Conservation (phyloP, 1,140 invertebrate genomes). For the Bombus haemorrhoidalis region DNA sequence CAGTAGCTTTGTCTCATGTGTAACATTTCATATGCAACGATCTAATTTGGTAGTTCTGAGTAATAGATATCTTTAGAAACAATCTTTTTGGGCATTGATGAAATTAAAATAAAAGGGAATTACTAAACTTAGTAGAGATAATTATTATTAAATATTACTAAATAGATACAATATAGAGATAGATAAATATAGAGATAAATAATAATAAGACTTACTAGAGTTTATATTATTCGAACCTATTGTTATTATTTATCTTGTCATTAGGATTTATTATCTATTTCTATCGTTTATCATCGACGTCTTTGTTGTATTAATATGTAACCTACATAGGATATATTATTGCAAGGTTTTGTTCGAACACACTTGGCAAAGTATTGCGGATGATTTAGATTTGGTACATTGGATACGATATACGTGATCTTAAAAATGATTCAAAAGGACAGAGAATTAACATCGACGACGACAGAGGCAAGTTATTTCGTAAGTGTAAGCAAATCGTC, state of each 20-base stretch:
- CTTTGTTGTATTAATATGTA: too few relatives aligned
- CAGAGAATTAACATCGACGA: neutral
- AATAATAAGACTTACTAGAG: too few relatives aligned
- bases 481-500: constrained; percentile 11
- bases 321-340: too few relatives aligned
- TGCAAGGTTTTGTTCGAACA: neutral
- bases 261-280: too few relatives aligned
- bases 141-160: too few relatives aligned
- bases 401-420: neutral
- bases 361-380: neutral
- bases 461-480: neutral
- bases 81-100: neutral
- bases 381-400: neutral
- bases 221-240: too few relatives aligned
- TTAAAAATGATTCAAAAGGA: neutral
- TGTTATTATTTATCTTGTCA: too few relatives aligned
- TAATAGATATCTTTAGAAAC: neutral
- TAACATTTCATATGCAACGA: neutral
- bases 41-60: neutral
- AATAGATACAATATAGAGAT: too few relatives aligned
- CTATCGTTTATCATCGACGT: too few relatives aligned
- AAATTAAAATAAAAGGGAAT: neutral
- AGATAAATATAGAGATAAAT: too few relatives aligned
- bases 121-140: neutral
- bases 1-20: neutral